Conservation (phyloP, 2,113 vertebrate genomes). For the Clarias magur region DNA sequence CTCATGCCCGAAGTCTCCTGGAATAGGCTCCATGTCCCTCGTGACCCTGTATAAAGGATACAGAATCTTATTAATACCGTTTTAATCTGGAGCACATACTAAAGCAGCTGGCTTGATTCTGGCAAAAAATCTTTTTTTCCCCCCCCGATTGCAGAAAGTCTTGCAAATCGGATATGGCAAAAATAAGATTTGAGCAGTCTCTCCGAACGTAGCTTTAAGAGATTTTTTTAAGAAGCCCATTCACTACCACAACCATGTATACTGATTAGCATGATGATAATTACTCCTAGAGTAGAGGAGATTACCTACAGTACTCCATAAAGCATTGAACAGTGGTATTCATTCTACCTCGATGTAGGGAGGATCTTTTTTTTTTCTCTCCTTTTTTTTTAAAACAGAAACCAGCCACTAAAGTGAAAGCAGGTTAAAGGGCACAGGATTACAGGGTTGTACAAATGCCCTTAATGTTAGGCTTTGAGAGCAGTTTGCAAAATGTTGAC, state of each 20-base stretch:
- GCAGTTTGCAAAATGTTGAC: slow-evolving; percentile 41
- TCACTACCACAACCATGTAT: slow-evolving; percentile 9
- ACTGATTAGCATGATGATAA: slow-evolving; percentile 44
- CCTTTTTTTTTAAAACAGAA: slow-evolving; percentile 16
- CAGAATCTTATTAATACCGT: neutral
- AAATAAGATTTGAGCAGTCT: neutral
- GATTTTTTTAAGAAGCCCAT: slow-evolving; percentile 20
- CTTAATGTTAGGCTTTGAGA: slow-evolving; percentile 43
- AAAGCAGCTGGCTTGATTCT: no score
- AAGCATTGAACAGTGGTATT: slow-evolving; percentile 4
- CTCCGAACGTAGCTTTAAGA: neutral
- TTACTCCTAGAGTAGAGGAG: slow-evolving; percentile 4
- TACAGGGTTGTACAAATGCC: slow-evolving; percentile 43
- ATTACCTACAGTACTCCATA: neutral
- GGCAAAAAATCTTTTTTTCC: neutral
- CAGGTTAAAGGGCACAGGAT: slow-evolving; percentile 49
- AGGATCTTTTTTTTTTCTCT: slow-evolving; percentile 28
- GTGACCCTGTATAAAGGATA: no score
- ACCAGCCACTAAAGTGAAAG: slow-evolving; percentile 42
- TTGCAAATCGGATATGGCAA: neutral
- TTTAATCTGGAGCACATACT: neutral
- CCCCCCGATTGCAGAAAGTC: neutral
- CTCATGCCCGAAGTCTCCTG: no score
- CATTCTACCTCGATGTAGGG: slow-evolving; percentile 16
- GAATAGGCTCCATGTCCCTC: no score